phyloP scores from a whole-genome alignment of 2,113 vertebrate species.

The Apeltes quadracus region DNA sequence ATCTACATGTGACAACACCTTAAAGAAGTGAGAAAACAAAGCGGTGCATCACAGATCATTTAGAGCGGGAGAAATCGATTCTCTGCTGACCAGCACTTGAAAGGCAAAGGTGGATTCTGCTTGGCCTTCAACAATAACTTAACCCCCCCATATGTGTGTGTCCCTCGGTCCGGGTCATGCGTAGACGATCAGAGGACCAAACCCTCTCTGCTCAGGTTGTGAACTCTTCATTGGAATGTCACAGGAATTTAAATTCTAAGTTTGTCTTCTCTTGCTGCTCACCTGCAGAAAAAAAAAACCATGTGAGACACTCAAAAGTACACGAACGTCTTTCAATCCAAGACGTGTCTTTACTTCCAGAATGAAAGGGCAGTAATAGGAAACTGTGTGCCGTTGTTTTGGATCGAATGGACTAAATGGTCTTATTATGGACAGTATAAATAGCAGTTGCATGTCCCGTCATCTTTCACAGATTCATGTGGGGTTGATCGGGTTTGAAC shows the following conservation, averaged over 20 bases:
- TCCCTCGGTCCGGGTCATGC: conserved; percentile 34
- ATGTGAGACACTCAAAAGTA: not conserved
- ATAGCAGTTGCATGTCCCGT: conserved; percentile 34
- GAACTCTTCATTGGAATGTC: conserved; percentile 51
- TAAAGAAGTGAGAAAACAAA: not conserved
- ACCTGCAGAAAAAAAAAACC: conserved; percentile 3
- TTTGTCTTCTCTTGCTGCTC: not conserved
- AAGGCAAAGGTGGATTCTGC: conserved; percentile 40
- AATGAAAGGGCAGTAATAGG: not conserved
- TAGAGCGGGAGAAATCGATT: conserved; percentile 22
- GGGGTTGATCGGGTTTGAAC: not conserved
- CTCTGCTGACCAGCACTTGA: conserved; percentile 47
- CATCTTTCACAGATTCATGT: conserved; percentile 19
- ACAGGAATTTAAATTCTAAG: conserved; percentile 25
- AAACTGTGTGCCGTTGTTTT: not conserved
- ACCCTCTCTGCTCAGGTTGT: conserved; percentile 22
- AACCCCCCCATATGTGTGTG: not conserved
- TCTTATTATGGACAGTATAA: not conserved
- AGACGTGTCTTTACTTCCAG: not conserved
- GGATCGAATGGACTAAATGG: not conserved
- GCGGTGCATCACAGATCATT: conserved; percentile 8
- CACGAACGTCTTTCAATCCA: not conserved
- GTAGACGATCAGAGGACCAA: conserved; percentile 38
- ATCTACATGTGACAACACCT: not conserved
- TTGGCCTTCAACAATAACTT: conserved; percentile 7